phyloP scores from a whole-genome alignment of 2,888 invertebrate genomes.

The Aporophyla lueneburgensis region DNA sequence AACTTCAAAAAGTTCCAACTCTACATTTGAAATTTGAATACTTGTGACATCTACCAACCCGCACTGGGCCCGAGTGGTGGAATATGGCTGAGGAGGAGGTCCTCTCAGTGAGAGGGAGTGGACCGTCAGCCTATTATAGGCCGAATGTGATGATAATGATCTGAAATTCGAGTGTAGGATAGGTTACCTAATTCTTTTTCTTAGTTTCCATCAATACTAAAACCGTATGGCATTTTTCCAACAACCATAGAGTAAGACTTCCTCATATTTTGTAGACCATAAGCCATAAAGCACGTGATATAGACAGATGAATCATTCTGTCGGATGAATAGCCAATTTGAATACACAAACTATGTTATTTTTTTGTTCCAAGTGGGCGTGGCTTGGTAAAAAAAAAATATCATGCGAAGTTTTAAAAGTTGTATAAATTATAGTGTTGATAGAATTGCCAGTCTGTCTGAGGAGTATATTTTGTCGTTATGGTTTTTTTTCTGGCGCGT shows the following conservation, averaged over 20 bases:
- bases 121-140: too few relatives aligned
- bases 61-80: too few relatives aligned
- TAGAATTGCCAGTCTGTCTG: constrained; percentile 33
- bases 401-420: not conserved
- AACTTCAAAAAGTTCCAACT: not conserved
- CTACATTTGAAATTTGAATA: not conserved
- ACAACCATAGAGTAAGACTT: constrained; percentile 18
- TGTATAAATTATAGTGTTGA: constrained; percentile 38
- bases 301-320: constrained; percentile 27
- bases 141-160: too few relatives aligned
- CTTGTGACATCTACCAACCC: too few relatives aligned
- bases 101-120: too few relatives aligned
- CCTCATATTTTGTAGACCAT: constrained; percentile 35
- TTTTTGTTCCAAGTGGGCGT: constrained; percentile 23
- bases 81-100: too few relatives aligned
- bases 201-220: not conserved
- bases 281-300: constrained; percentile 1
- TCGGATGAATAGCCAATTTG: constrained; percentile 26
- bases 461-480: not conserved
- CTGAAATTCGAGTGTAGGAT: too few relatives aligned
- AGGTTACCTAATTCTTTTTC: too few relatives aligned
- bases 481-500: constrained; percentile 9
- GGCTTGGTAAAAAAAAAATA: constrained; percentile 28
- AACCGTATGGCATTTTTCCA: constrained; percentile 47
- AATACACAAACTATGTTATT: constrained; percentile 12